Evolutionary conservation across 2,113 vertebrate genomes (phyloP).

Genomic region (Suncus etruscus): DNA sequence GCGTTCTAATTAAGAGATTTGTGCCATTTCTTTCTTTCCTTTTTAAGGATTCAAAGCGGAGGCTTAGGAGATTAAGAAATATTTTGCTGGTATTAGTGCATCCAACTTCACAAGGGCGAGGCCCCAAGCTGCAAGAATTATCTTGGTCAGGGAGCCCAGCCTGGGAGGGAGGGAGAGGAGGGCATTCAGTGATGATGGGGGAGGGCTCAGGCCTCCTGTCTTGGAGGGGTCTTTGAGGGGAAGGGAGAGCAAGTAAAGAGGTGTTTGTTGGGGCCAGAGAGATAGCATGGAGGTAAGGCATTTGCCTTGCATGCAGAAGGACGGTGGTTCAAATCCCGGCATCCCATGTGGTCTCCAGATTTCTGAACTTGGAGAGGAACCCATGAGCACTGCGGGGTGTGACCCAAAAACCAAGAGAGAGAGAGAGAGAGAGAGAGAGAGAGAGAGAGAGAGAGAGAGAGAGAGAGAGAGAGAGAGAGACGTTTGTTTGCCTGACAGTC

Average conservation of each 20-base stretch:
- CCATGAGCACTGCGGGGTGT: no score
- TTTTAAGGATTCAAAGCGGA: conserved; percentile 78
- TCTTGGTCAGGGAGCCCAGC: neutral
- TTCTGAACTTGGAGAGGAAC: no score
- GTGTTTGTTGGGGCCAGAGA: neutral
- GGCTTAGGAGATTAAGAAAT: conserved; percentile 83
- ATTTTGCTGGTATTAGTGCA: conserved; percentile 79
- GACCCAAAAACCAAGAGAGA: no score
- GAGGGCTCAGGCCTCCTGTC: neutral
- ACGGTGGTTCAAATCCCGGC: no score
- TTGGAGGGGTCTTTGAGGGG: neutral
- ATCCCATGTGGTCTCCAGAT: no score
- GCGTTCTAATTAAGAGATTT: conserved; percentile 82
- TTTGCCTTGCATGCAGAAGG: no score
- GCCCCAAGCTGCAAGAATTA: neutral
- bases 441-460: no score
- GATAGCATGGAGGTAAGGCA: no score
- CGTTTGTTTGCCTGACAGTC: no score
- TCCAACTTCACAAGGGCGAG: conserved; percentile 64
- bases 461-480: no score
- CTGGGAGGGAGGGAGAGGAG: neutral
- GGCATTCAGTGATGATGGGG: no score
- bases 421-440: no score
- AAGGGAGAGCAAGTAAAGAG: neutral
- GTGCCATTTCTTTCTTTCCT: conserved; percentile 73